These are phyloP conservation scores for Crossaster papposus DNA, from an alignment of 53 echinoderm and acorn worm genomes.

Conservation along the genomic window DNA sequence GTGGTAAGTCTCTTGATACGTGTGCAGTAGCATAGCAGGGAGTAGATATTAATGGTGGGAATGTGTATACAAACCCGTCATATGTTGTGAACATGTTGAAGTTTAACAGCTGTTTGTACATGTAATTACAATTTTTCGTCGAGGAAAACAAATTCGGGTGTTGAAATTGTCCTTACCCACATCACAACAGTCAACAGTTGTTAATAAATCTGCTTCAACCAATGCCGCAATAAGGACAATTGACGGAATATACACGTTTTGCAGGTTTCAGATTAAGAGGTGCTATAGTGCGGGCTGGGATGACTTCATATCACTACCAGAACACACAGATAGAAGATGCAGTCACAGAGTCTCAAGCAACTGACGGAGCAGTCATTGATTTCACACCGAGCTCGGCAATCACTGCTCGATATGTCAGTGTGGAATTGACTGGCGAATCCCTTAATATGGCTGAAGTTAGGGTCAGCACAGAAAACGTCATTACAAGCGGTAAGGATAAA, in stretches of 20 bases:
- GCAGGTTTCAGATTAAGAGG: background rate
- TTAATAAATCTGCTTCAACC: no score
- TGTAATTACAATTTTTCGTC: no score
- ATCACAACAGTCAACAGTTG: no score
- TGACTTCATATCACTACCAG: background rate
- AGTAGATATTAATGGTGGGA: no score
- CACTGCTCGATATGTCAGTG: slow-evolving; percentile 2
- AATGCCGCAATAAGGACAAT: no score
- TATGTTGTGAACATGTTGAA: no score
- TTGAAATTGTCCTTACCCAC: no score
- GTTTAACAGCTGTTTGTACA: no score
- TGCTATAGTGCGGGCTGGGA: background rate
- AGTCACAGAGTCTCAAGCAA: background rate
- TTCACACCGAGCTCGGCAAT: background rate
- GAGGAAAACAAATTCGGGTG: no score
- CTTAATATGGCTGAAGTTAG: background rate
- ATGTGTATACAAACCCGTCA: no score
- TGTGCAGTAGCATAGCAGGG: no score
- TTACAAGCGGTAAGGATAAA: background rate
- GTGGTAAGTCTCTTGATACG: background rate
- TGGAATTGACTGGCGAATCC: background rate
- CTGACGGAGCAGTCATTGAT: background rate
- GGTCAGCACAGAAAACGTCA: background rate
- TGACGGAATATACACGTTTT: no score
- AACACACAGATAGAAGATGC: background rate